Conservation (phyloP, 2,888 invertebrate species). For the Plutella xylostella region DNA sequence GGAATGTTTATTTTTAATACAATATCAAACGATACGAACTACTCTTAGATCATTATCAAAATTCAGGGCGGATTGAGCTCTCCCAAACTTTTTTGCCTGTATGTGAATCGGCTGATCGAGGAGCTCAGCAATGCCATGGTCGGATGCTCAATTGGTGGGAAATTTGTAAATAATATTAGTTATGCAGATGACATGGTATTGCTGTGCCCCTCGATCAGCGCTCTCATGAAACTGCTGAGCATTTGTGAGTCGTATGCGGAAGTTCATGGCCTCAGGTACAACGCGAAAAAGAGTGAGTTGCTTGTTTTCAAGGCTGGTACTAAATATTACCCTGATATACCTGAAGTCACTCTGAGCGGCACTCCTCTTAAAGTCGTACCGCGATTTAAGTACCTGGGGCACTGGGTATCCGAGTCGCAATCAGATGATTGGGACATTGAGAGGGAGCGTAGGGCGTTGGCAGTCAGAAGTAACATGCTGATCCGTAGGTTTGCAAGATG, state of each 20-base stretch:
- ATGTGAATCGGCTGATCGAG: conserved; percentile 7
- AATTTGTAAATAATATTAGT: conserved; percentile 11
- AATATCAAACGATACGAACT: too few relatives aligned
- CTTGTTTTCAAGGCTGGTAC: background rate
- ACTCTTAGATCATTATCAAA: too few relatives aligned
- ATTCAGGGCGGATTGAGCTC: conserved; percentile 6
- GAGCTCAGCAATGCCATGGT: conserved; percentile 5
- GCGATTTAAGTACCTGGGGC: conserved; percentile 3
- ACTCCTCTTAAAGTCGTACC: background rate
- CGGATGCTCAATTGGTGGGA: conserved; percentile 10
- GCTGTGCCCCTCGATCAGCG: background rate
- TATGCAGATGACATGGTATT: conserved; percentile 17
- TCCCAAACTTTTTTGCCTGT: conserved; percentile 7
- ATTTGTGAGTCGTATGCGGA: background rate
- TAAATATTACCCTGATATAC: background rate
- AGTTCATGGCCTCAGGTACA: background rate
- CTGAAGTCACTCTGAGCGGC: background rate
- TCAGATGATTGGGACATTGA: background rate
- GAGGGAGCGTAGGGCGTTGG: conserved; percentile 3
- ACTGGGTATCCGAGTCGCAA: background rate
- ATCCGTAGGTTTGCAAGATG: too few relatives aligned
- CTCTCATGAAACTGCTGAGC: background rate
- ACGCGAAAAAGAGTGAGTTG: background rate
- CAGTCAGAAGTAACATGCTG: conserved; percentile 3
- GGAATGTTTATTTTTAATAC: conserved; percentile 3